These are phyloP conservation scores for Eupsilia transversa DNA, from an alignment of 2,888 invertebrate species.

Conservation along the genomic window DNA sequence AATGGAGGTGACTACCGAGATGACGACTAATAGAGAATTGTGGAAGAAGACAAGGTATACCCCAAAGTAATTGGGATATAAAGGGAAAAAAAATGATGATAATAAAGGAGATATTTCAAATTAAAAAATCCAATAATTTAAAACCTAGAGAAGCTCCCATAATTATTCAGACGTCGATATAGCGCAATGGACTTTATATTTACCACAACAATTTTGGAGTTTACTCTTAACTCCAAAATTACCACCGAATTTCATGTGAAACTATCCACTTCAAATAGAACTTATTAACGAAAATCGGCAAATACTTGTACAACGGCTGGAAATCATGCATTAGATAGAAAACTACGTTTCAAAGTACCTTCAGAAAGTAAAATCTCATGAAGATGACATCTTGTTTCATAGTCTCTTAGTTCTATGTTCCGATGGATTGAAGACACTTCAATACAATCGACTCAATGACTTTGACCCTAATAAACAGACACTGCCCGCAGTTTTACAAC, in stretches of 20 bases:
- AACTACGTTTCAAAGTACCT: background rate
- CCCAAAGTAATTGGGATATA: no score
- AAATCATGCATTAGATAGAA: background rate
- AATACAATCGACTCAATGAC: conserved; percentile 11
- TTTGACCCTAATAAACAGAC: conserved; percentile 47
- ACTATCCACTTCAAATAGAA: background rate
- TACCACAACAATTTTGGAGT: no score
- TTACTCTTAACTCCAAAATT: no score
- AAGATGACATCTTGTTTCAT: background rate
- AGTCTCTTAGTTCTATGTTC: background rate
- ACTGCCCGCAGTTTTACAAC: conserved; percentile 41
- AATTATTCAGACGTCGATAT: background rate
- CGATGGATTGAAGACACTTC: background rate
- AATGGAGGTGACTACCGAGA: background rate
- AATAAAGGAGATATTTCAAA: no score
- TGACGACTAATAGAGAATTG: background rate
- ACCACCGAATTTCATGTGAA: no score
- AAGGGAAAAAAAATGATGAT: no score
- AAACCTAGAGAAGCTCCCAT: background rate
- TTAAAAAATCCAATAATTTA: no score
- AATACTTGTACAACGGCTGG: background rate
- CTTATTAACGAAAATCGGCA: no score
- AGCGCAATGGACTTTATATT: background rate
- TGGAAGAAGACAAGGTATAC: background rate
- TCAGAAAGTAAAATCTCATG: background rate